Evolutionary conservation across 2,113 vertebrate genomes (phyloP), one percentile per base, ranked within the genome.

Genomic region (Thamnophis sirtalis): DNA sequence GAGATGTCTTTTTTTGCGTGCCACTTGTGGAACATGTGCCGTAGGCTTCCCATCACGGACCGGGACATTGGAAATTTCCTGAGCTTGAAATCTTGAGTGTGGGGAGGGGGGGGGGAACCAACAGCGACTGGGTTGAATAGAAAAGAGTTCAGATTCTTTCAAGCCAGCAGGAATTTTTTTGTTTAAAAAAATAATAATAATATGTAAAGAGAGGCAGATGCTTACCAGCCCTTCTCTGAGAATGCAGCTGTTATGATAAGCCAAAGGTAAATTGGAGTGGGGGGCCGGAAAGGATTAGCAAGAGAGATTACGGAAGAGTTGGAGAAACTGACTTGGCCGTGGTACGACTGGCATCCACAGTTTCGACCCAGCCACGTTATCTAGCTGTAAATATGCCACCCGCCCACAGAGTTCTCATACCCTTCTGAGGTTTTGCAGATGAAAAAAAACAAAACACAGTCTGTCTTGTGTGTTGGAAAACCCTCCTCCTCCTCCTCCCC

Each of bases 321-420:
- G 33, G 33, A 3, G 73, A 19, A 15, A 15, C 17, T 19, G n/a
- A 38, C 15, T 80, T 19, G 33, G n/a, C n/a, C 1, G 8, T 6
- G n/a, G 2, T n/a, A 33, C n/a, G 13, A 33, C 17, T 33, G n/a
- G 33, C 68, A 38, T 80, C n/a, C 15, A 33, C n/a, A n/a, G 60
- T 63, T 63, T 28, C n/a, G 80, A 56, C 84, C 84, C 13, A 9
- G 73, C 73, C 24, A 17, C 22, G 2, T 60, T 63, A 84, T 19
- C 11, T 26, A 68, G 58, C 49, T 24, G 53, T n/a, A 55, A 92
- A 55, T 51, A 53, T 21, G 48, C 21, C 11, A 19, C 43, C 54
- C 87, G 49, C 91, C 91, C 91, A 92, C 91, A 53, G 51, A 50
- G 3, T 92, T 92, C 91, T 56, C 91, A 92, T 53, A 89, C 55